phyloP scores from a whole-genome alignment of 2,888 invertebrate species.

The Neoascia interrupta region DNA sequence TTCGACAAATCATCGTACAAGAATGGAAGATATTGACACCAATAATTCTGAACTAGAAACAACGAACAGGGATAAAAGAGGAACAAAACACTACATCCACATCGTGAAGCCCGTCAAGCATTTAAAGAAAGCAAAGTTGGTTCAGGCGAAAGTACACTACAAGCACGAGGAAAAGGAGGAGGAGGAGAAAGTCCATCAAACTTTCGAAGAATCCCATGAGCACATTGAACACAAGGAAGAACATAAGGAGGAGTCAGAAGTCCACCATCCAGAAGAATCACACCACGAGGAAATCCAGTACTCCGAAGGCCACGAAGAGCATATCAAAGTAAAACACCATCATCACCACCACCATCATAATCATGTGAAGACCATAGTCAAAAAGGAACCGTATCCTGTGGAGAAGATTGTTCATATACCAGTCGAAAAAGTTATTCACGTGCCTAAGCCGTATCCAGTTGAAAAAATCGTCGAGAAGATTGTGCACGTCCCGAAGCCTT shows the following conservation, averaged over 20 bases:
- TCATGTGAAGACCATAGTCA: slow-evolving; percentile 83
- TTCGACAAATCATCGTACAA: background rate
- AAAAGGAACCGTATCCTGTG: slow-evolving; percentile 81
- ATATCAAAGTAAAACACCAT: slow-evolving; percentile 81
- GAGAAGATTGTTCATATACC: slow-evolving; percentile 80
- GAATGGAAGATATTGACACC: background rate
- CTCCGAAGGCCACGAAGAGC: slow-evolving; percentile 68
- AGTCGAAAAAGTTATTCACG: slow-evolving; percentile 82
- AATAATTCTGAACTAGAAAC: slow-evolving; percentile 44
- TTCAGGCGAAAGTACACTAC: slow-evolving; percentile 59
- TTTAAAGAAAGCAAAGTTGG: slow-evolving; percentile 70
- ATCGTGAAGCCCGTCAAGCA: slow-evolving; percentile 71
- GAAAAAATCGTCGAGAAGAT: slow-evolving; percentile 78
- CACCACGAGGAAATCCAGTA: slow-evolving; percentile 47
- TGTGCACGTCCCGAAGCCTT: slow-evolving; percentile 73
- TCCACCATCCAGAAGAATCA: slow-evolving; percentile 44
- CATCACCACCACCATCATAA: slow-evolving; percentile 85
- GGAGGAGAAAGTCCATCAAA: slow-evolving; percentile 74
- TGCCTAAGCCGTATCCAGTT: slow-evolving; percentile 82
- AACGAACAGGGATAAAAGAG: slow-evolving; percentile 72
- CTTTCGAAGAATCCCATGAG: slow-evolving; percentile 77
- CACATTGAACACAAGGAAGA: slow-evolving; percentile 72
- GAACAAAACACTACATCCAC: slow-evolving; percentile 72
- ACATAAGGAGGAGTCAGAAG: slow-evolving; percentile 55
- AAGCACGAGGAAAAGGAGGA: slow-evolving; percentile 61